A percentile compares a stretch with the other conserved stretches of the same genome.
Conservation (phyloP, 2,797 vertebrate genomes). For the Oreonectes daqikongensis region DNA sequence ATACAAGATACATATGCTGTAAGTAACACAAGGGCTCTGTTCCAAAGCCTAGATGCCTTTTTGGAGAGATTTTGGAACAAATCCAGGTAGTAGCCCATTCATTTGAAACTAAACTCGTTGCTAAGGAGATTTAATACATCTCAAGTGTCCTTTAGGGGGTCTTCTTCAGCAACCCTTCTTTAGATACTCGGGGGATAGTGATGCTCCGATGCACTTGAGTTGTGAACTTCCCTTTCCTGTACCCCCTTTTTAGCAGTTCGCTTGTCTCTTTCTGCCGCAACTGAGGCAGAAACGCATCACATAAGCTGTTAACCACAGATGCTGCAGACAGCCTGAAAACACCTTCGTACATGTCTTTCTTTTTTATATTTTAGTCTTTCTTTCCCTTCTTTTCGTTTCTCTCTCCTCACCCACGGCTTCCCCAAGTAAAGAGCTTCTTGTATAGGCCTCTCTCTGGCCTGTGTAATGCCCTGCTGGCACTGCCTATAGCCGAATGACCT, state of each 20-base stretch:
- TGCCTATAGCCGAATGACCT: slow-evolving; percentile 64
- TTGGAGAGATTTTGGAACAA: not conserved
- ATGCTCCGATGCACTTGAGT: slow-evolving; percentile 13
- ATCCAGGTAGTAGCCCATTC: not conserved
- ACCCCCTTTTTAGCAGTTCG: slow-evolving; percentile 45
- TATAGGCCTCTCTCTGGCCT: slow-evolving; percentile 23
- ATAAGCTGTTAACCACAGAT: slow-evolving; percentile 80
- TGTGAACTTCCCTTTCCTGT: slow-evolving; percentile 22
- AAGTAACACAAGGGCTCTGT: no score
- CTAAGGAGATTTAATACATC: not conserved
- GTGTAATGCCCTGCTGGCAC: slow-evolving; percentile 24
- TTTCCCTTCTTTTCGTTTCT: slow-evolving; percentile 1
- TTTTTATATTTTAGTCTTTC: slow-evolving; percentile 49
- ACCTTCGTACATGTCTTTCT: slow-evolving; percentile 61
- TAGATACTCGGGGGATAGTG: not conserved
- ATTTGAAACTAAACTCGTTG: not conserved
- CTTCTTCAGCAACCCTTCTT: no score
- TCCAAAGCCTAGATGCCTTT: no score
- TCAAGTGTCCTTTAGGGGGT: not conserved
- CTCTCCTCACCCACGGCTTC: slow-evolving; percentile 18
- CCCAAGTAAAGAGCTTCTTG: slow-evolving; percentile 44
- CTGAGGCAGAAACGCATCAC: slow-evolving; percentile 79
- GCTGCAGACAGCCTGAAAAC: slow-evolving; percentile 69
- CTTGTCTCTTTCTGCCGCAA: slow-evolving; percentile 63
- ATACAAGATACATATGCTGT: no score